Base-by-base conservation (phyloP, 2,113 vertebrate species). In the Leptobrachium ailaonicum region DNA sequence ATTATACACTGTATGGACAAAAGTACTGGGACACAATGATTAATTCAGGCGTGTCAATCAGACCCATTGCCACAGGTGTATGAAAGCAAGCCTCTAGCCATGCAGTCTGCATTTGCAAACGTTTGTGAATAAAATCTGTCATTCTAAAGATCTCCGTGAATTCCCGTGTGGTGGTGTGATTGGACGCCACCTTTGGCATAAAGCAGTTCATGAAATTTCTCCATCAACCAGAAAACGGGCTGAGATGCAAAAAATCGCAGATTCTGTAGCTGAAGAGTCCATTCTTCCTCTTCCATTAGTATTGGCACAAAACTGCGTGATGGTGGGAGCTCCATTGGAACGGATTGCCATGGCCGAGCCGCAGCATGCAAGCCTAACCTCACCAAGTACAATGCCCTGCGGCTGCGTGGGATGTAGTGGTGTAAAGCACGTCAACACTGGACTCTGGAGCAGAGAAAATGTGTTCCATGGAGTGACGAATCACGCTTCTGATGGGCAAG, bases 401-500 rank as follows among this genome's bases (percentile, higher is more conserved):
- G 20, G 3, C 3, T 6, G n/a, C 40, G 20, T 66, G 6, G 10
- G 56, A 58, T 58, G 4, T 6, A 66, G 63, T 66, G 7, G 5
- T 32, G 40, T 66, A 66, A 66, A 66, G 63, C 63, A 66, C n/a
- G n/a, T 20, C 20, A 40, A 6, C 63, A 66, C 63, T 66, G 63
- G 63, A 66, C 63, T 66, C 63, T 66, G 63, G 63, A 10, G 63
- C 63, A 32, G 60, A 4, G 63, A 20, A 66, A 66, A 66, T 10
- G 20, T 41, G 40, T 66, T 66, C 63, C 40, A 5, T 40, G 40
- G 63, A 40, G 63, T 40, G 2, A 50, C 47, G 8, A 50, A 50
- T 50, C 47, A 50, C 8, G 47, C 8, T 20, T 40, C n/a, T 66
- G 2, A 66, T 66, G 12, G 63, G 4, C 40, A 32, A 66, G 63